These are phyloP conservation scores for Pipistrellus nathusii DNA, from an alignment of 2,797 vertebrate species.

Conservation along the genomic window DNA sequence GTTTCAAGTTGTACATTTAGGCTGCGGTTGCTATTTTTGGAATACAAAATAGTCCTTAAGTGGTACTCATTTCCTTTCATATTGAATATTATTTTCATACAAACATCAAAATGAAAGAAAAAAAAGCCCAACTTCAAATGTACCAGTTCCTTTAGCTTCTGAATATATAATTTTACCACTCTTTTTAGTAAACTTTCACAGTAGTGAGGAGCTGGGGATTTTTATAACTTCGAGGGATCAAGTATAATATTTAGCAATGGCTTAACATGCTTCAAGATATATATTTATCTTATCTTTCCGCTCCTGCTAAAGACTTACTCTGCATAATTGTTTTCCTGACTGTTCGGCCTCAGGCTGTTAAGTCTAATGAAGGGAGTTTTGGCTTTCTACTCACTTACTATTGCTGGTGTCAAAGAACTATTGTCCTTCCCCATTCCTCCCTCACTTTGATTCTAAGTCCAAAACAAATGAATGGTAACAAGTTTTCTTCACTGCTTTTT, in stretches of 20 bases:
- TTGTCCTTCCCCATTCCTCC: constrained; percentile 48
- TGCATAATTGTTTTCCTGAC: constrained; percentile 50
- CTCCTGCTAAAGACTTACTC: constrained; percentile 43
- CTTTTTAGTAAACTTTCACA: constrained; percentile 35
- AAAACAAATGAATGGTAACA: constrained; percentile 81
- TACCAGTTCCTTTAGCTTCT: constrained; percentile 39
- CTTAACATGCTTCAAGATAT: neutral
- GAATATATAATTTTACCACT: constrained; percentile 13
- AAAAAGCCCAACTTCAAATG: neutral
- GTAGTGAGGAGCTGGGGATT: neutral
- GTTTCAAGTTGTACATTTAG: constrained; percentile 12
- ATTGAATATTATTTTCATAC: constrained; percentile 55
- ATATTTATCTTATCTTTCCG: constrained; percentile 35
- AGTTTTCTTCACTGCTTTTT: constrained; percentile 67
- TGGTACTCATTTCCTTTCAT: constrained; percentile 46
- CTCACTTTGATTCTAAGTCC: constrained; percentile 63
- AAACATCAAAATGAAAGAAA: constrained; percentile 39
- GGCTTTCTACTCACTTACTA: constrained; percentile 48
- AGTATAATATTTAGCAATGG: constrained; percentile 17
- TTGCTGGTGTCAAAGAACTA: constrained; percentile 74
- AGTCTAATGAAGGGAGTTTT: neutral
- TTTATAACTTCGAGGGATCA: neutral
- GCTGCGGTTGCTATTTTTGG: constrained; percentile 33
- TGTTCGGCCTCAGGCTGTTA: constrained; percentile 50
- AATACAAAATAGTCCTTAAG: constrained; percentile 1